phyloP scores from a whole-genome alignment of 2,113 vertebrate species.

The Anoura caudifer region DNA sequence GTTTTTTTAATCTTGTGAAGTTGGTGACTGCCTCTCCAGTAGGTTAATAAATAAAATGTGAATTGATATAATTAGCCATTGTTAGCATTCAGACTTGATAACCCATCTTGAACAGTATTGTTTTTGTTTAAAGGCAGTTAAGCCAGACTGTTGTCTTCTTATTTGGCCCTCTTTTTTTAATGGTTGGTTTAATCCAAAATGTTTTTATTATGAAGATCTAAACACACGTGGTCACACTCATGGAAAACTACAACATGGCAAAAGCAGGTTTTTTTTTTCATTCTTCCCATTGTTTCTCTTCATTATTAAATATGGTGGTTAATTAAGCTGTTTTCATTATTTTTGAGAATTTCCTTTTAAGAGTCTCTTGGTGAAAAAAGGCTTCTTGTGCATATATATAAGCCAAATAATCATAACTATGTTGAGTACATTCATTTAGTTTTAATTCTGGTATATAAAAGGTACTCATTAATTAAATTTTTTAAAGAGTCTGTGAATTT shows the following conservation, averaged over 20 bases:
- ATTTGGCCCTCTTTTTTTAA: neutral
- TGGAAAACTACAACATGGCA: neutral
- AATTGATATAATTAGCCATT: neutral
- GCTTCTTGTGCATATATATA: neutral
- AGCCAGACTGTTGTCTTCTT: neutral
- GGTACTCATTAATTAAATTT: neutral
- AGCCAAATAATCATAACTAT: slow-evolving; percentile 10
- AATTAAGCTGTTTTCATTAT: neutral
- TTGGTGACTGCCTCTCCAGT: slow-evolving; percentile 34
- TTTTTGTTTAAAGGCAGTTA: slow-evolving; percentile 3
- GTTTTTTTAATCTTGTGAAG: slow-evolving; percentile 60
- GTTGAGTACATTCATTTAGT: neutral
- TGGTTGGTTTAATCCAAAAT: neutral
- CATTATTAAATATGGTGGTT: slow-evolving; percentile 20
- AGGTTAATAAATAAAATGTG: slow-evolving; percentile 10
- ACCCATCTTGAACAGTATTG: neutral
- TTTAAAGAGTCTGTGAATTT: neutral
- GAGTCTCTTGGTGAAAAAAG: neutral
- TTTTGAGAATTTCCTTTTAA: slow-evolving; percentile 33
- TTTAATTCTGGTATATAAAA: slow-evolving; percentile 19
- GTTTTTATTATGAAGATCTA: neutral
- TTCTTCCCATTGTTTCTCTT: neutral
- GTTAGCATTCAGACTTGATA: neutral
- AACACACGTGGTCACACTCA: neutral
- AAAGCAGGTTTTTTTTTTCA: neutral